These are phyloP conservation scores for Pteria penguin DNA, from an alignment of 2,888 invertebrate species.

Conservation along the genomic window DNA sequence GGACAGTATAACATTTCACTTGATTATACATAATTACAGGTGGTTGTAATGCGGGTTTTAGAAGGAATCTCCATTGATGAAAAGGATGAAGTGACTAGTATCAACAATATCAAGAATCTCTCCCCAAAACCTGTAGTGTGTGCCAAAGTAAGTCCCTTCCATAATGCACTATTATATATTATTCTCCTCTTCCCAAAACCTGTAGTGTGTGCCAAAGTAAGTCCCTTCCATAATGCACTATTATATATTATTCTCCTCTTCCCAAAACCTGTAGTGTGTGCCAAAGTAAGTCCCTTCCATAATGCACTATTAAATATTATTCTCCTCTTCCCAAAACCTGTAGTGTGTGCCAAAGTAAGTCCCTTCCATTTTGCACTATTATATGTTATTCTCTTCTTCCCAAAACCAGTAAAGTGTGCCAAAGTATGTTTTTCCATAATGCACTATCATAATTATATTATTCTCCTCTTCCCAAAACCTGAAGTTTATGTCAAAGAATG, in stretches of 20 bases:
- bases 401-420: too few species aligned
- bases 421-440: too few species aligned
- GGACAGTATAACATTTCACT: too few species aligned
- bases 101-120: slow-evolving; percentile 18
- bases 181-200: slow-evolving; percentile 66
- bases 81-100: slow-evolving; percentile 45
- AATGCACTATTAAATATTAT: too few species aligned
- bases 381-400: too few species aligned
- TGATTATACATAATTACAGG: slow-evolving; percentile 63
- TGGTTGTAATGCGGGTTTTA: slow-evolving; percentile 68
- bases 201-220: slow-evolving; percentile 74
- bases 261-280: slow-evolving; percentile 71
- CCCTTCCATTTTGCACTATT: too few species aligned
- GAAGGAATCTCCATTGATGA: slow-evolving; percentile 51
- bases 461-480: too few species aligned
- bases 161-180: too few species aligned
- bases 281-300: slow-evolving; percentile 66
- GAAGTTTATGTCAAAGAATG: too few species aligned
- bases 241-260: too few species aligned
- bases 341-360: slow-evolving; percentile 75
- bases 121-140: slow-evolving; percentile 68
- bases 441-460: too few species aligned
- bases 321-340: slow-evolving; percentile 63
- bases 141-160: slow-evolving; percentile 70
- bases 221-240: slow-evolving; percentile 10